These are phyloP conservation scores for Solea solea DNA, from an alignment of 2,113 vertebrate genomes.

Conservation along the genomic window DNA sequence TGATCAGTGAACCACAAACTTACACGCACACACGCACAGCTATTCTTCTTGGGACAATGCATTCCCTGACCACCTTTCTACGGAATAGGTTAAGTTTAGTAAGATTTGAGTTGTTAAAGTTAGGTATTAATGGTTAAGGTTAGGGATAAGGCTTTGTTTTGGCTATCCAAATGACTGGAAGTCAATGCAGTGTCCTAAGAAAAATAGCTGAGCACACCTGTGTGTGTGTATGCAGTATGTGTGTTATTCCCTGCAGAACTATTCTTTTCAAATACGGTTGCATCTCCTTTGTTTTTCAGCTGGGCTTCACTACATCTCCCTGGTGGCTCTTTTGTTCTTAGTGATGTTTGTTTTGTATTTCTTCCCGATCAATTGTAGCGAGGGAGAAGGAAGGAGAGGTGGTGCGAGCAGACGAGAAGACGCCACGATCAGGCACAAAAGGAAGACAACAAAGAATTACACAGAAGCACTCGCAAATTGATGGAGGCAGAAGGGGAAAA, in stretches of 20 bases:
- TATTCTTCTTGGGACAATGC: too few relatives aligned
- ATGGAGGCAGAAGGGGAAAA: not conserved
- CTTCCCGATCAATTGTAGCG: not conserved
- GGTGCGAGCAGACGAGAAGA: not conserved
- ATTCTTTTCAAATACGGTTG: not conserved
- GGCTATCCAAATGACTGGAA: too few relatives aligned
- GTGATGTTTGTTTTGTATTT: not conserved
- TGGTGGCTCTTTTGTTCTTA: slow-evolving; percentile 11
- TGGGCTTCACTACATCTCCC: not conserved
- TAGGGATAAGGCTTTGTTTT: too few relatives aligned
- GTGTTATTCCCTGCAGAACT: not conserved
- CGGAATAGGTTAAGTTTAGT: too few relatives aligned
- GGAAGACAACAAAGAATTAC: not conserved
- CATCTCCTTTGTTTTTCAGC: not conserved
- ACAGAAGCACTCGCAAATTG: not conserved
- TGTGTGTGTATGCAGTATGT: too few relatives aligned
- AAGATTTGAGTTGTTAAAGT: too few relatives aligned
- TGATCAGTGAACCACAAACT: slow-evolving; percentile 1
- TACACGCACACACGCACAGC: not conserved
- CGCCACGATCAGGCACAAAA: not conserved
- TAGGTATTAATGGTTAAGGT: too few relatives aligned
- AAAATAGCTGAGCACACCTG: too few relatives aligned
- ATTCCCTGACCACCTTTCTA: too few relatives aligned
- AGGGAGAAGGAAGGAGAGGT: not conserved
- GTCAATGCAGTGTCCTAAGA: too few relatives aligned